Evolutionary conservation across 2,113 vertebrate species (phyloP).

Genomic region (Romanogobio albipinnatus): DNA sequence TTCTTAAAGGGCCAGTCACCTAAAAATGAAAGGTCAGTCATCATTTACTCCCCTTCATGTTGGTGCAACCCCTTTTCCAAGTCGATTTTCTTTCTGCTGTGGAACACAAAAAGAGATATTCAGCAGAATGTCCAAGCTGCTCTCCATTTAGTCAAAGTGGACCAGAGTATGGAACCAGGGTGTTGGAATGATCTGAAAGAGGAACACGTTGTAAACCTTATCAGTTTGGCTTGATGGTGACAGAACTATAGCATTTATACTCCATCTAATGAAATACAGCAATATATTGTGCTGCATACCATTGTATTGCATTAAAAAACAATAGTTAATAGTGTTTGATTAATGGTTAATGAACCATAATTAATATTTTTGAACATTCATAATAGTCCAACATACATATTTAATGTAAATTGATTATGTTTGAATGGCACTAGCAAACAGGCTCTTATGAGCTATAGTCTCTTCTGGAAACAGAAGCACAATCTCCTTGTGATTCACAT

Average conservation of each 20-base stretch:
- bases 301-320: too few relatives aligned
- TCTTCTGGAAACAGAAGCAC: conserved; percentile 9
- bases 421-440: neutral
- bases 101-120: neutral
- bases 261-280: neutral
- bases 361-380: conserved; percentile 1
- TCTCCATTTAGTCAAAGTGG: neutral
- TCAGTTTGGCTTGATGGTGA: neutral
- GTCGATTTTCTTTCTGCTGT: neutral
- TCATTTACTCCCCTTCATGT: neutral
- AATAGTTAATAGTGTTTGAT: neutral
- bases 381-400: conserved; percentile 6
- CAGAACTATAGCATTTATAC: neutral
- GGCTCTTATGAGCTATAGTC: neutral
- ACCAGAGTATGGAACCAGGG: neutral
- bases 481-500: conserved; percentile 34
- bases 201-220: neutral
- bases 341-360: conserved; percentile 6
- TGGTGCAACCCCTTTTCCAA: neutral
- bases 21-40: neutral
- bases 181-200: neutral
- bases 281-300: neutral
- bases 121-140: neutral
- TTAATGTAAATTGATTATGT: conserved; percentile 7
- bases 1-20: neutral